Percentiles rank a stretch among this genome's conserved stretches.
Evolutionary conservation across 2,113 vertebrate species (phyloP).

Genomic region (Noctilio leporinus): DNA sequence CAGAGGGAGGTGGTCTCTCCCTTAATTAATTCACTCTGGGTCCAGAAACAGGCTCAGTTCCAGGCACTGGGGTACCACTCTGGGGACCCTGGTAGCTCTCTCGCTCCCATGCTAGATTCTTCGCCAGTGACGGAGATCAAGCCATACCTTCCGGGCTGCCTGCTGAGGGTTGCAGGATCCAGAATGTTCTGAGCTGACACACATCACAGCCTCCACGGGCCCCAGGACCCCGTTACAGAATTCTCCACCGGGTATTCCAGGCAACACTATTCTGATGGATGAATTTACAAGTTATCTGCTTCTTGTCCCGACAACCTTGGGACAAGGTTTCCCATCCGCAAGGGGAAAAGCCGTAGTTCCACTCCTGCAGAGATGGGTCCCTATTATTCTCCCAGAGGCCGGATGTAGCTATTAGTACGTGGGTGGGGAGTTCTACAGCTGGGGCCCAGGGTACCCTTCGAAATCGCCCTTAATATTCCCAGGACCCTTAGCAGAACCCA

Average conservation of each 20-base stretch:
- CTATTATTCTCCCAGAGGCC: background rate
- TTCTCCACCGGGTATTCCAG: background rate
- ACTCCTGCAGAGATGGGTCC: background rate
- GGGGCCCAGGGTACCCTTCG: background rate
- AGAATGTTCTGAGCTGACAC: background rate
- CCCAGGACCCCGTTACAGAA: background rate
- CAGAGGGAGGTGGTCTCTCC: background rate
- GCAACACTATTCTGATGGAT: background rate
- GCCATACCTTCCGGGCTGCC: background rate
- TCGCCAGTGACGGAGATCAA: background rate
- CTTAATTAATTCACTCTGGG: background rate
- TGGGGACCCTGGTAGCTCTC: background rate
- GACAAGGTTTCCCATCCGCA: background rate
- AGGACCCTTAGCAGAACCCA: background rate
- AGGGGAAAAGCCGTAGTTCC: background rate
- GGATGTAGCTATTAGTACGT: background rate
- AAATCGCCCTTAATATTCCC: background rate
- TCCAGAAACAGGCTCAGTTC: background rate
- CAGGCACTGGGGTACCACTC: background rate
- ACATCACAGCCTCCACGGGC: background rate
- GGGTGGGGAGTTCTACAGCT: background rate
- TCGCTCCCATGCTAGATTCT: background rate
- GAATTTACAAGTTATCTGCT: background rate
- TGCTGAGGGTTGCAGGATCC: background rate
- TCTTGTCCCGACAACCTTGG: background rate